Evolutionary conservation across 2,113 vertebrate species (phyloP).

Genomic region (Lepidothrix coronata): DNA sequence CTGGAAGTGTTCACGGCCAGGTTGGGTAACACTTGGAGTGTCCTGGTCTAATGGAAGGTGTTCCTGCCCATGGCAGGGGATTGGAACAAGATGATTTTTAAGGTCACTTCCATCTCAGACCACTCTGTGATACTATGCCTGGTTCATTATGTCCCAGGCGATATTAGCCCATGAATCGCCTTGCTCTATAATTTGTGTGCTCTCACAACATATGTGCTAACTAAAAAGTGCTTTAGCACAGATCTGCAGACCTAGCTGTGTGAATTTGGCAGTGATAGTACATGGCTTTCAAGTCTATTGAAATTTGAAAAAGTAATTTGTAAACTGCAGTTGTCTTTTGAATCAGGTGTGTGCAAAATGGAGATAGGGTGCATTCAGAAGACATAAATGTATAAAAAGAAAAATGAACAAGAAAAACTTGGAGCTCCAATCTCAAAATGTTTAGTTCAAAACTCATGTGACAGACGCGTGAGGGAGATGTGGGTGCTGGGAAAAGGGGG

Average conservation of each 20-base stretch:
- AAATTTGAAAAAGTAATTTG: neutral
- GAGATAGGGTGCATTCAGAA: neutral
- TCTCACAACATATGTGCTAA: neutral
- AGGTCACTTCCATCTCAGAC: neutral
- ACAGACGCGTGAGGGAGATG: neutral
- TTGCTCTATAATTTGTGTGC: neutral
- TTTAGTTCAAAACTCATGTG: neutral
- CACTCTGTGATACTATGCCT: neutral
- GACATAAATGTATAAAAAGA: neutral
- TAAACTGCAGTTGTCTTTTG: neutral
- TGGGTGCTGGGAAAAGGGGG: neutral
- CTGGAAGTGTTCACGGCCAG: neutral
- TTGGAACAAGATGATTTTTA: neutral
- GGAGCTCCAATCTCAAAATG: neutral
- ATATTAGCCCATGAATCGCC: rapidly evolving
- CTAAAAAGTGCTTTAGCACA: neutral
- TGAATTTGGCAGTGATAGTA: neutral
- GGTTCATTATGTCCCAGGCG: neutral
- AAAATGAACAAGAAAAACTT: neutral
- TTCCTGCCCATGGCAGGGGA: neutral
- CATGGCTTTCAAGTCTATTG: neutral
- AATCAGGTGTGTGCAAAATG: neutral
- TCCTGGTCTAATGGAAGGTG: neutral
- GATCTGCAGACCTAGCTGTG: rapidly evolving
- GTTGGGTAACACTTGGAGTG: neutral